Evolutionary conservation across 2,888 invertebrate genomes (phyloP), one percentile per base, ranked within the genome.

Genomic region (Quadroppia sp.): DNA sequence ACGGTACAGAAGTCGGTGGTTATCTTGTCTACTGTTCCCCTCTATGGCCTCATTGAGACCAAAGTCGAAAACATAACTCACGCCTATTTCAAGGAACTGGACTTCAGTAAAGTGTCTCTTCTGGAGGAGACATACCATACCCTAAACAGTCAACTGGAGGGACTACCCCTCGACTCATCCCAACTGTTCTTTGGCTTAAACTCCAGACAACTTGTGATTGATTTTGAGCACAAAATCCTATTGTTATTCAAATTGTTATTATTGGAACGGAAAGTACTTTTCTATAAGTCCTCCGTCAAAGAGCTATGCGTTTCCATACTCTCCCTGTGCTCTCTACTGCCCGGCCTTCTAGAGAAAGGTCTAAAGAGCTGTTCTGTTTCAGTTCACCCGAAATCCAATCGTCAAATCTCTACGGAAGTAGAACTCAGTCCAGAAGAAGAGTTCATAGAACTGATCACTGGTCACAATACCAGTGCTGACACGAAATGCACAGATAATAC

Each of bases 1-100:
- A 94, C 96, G 3, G 96, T 99, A 20, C 98, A 98, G 84, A 99
- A 99, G 83, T 94, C 95, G 80, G 97, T 99, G 0, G 96, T 96
- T 85, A 93, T 98, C 23, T 85, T 99, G 74, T 93, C 94, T 80
- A 88, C 88, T 75, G 85, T 90, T 77, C 98, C 98, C 4, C 85
- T 98, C 15, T 99, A 92, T 85, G 98, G 98, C 0, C 89, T 94
- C 74, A 89, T 95, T 75, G 93, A 95, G 81, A 77, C 94, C 7
- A 98, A 98, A 85, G 88, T 99, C 86, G 90, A 94, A 77, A 85
- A 98, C 11, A 97, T 99, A 76, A 98, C 98, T 0, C 90, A 94
- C 81, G 96, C 96, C 0, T 99, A 97, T 85, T 99, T 99, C 83
- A 89, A 95, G 74, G 94, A 96, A 82, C 92, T 92, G 25, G 94